Evolutionary conservation across 2,113 vertebrate genomes (phyloP), one percentile per base, ranked within the genome.

Genomic region (Apistogramma diplotaenia): DNA sequence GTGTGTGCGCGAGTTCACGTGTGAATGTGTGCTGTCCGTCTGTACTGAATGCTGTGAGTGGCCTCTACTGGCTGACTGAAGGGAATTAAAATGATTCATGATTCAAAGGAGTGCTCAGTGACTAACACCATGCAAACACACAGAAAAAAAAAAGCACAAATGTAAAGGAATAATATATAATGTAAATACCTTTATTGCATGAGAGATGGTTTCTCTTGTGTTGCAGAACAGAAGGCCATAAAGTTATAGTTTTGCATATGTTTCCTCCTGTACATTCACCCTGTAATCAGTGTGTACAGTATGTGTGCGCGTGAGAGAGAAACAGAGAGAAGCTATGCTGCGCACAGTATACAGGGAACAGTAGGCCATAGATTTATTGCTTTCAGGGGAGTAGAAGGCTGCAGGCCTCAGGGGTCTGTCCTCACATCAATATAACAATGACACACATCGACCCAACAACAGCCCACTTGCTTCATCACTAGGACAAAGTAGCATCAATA

Each of bases 61-160:
- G 96, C 98, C 98, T 97, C 97, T 99, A 93, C 97, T 97, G 98
- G 97, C 96, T 97, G 96, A 95, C 96, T 95, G 95, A 95, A 95
- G 95, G 93, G 94, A 97, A 93, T 86, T 91, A 87, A 96, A 94
- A 93, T 92, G 92, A 96, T 94, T 95, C 96, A 95, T 82, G 82
- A 79, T 90, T 89, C 29, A 76, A 70, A 78, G 60, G 10, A 12
- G 51, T 1, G 11, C 40, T 81, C 29, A 43, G 53, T 35, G 71
- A 61, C 35, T 27, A 54, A 77, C 59, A 71, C 16, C 35, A 16
- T 29, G 3, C 40, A 74, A 31, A 49, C 9, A 27, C 19, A 76
- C 15, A 70, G 8, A 49, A 58, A 79, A 49, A 58, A 79, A 58
- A 74, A 31, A 29, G 31, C 3, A 4, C 8, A 51, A 83, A 35